Evolutionary conservation across 2,797 vertebrate species (phyloP), one percentile per base, ranked within the genome.

Genomic region (Champsocephalus gunnari): DNA sequence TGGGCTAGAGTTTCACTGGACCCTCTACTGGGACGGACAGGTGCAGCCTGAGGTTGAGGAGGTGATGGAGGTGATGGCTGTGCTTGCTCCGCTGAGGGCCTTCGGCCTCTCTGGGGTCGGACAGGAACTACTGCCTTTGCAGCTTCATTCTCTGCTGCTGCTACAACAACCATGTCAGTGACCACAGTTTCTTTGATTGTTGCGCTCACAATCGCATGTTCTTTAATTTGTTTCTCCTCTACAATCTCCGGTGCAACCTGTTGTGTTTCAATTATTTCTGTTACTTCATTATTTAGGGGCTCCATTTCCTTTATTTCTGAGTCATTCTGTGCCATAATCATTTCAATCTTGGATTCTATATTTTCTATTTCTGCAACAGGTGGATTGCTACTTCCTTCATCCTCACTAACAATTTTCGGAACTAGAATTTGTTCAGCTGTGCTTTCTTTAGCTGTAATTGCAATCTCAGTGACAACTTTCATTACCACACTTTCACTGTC

Each of bases 81-180:
- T 32, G 60, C 58, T 75, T 90, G 92, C 34, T 94, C 92, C 34
- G 77, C 66, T 41, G 91, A 88, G 47, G 73, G 50, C 50, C 88
- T 91, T 6, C 88, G 75, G n/a, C 87, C 92, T 87, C 92, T 88
- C 67, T 93, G 92, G 55, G 90, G 92, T 82, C 93, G 87, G 13
- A 93, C 84, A 62, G 92, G 92, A 75, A 48, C 84, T 34, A n/a
- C 79, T 50, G 75, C 74, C 61, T 93, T 93, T 24, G 66, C 80
- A 51, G 47, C 75, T 66, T 74, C 51, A 55, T 19, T 73, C 24
- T 87, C 88, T 63, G 44, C 48, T 66, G 65, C 69, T 70, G 43
- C 65, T 47, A 73, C 66, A n/a, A 74, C 77, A 64, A 66, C 83
- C 9, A 10, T 70, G 12, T 85, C 89, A 54, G 56, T 80, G 67